Conservation (phyloP, 2,113 vertebrate species). For the Caracal caracal region DNA sequence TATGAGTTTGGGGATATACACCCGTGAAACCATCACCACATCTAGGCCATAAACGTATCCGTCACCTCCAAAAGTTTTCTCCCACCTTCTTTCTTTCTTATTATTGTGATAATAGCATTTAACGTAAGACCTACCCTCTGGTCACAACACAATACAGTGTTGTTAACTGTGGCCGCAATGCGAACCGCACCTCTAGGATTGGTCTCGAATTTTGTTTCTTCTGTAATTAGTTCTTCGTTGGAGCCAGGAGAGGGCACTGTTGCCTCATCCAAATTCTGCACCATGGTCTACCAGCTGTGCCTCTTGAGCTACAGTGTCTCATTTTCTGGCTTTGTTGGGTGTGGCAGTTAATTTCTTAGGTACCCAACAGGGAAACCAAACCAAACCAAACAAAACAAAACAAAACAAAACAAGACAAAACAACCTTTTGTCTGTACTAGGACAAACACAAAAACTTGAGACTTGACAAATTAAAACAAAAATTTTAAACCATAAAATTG, state of each 20-base stretch:
- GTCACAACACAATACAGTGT: neutral
- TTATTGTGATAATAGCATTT: neutral
- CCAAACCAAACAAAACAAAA: neutral
- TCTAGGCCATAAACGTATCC: neutral
- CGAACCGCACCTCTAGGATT: neutral
- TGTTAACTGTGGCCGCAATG: neutral
- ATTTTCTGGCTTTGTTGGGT: neutral
- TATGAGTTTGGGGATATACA: neutral
- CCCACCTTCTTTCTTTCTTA: neutral
- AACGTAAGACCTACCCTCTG: neutral
- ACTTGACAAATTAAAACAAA: neutral
- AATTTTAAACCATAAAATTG: neutral
- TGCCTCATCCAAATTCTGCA: neutral
- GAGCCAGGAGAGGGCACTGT: conserved; percentile 43
- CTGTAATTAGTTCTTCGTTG: neutral
- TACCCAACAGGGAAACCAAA: neutral
- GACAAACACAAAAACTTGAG: neutral
- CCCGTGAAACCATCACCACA: neutral
- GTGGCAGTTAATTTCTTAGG: neutral
- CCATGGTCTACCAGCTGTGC: rapidly evolving
- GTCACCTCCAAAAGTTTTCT: neutral
- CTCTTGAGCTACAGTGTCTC: neutral
- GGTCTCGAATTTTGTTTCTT: neutral
- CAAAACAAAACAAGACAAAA: neutral
- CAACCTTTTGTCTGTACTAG: neutral